phyloP scores from a whole-genome alignment of 2,797 vertebrate genomes.

The Lutjanus campechanus region DNA sequence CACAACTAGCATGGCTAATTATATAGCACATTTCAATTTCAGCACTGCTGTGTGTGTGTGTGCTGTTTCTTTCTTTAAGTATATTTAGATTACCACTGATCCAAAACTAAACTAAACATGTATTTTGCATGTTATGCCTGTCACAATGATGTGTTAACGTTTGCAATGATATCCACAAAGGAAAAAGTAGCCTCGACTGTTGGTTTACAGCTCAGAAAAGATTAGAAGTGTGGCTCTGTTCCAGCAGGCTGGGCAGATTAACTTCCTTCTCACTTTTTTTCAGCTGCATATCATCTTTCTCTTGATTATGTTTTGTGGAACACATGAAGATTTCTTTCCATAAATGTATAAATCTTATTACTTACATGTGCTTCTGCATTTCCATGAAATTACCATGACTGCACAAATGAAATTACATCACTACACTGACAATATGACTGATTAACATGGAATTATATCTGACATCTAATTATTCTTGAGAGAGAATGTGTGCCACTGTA shows the following conservation, averaged over 20 bases:
- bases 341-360: conserved; percentile 35
- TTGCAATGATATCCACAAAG: conserved; percentile 2
- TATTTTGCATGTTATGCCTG: conserved; percentile 11
- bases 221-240: conserved; percentile 28
- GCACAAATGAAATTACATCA: conserved; percentile 32
- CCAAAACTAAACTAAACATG: conserved; percentile 29
- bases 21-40: not conserved
- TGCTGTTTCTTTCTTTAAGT: not conserved
- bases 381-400: conserved; percentile 33
- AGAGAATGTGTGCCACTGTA: conserved; percentile 79
- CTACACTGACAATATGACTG: conserved; percentile 12
- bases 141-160: not conserved
- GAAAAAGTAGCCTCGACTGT: not conserved
- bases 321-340: conserved; percentile 17
- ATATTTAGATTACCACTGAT: conserved; percentile 9
- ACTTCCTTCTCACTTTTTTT: conserved; percentile 20
- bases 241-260: conserved; percentile 19
- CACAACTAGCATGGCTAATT: not conserved
- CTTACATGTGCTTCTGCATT: conserved; percentile 10
- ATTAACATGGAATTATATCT: conserved; percentile 52
- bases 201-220: conserved; percentile 8
- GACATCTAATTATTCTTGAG: conserved; percentile 79
- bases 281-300: conserved; percentile 5
- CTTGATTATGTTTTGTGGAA: conserved; percentile 30
- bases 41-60: not conserved